Base-by-base conservation (phyloP, 2,888 invertebrate genomes). In the Drosophila paramelanica region DNA sequence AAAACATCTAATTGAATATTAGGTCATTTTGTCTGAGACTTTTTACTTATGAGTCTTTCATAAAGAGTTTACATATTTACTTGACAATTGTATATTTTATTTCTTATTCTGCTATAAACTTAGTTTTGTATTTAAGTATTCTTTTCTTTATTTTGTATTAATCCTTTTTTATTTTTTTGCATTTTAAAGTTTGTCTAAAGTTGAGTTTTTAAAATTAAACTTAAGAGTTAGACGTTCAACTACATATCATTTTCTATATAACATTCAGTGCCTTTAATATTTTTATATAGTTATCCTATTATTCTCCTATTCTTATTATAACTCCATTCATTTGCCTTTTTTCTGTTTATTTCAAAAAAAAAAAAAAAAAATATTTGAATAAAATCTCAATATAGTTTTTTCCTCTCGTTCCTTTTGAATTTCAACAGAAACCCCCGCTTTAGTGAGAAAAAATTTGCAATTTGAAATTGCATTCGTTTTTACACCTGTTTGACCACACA, bases 1-100 rank as follows among this genome's bases (percentile, higher is more conserved):
- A n/a, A 41, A 53, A 50, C 17, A 49, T 25, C 41, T 38, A 46
- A 11, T 57, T 76, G 14, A 52, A 57, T 60, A 52, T 68, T 58
- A 52, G 2, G 31, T 51, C 8, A 17, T 33, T 51, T 39, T 58
- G 52, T 71, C 61, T 57, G 50, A 55, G 60, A 74, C 73, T 42
- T 51, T 65, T 56, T 52, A 50, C 52, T 62, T 77, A 31, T 53
- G 73, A 75, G 74, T 75, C 67, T 67, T 77, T 77, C 36, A 47
- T 38, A 60, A 46, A 71, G 66, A 77, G 50, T 77, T 74, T 52
- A 11, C 56, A 55, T 23, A 66, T 8, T 31, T 49, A 50, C 17
- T 64, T 50, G 33, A 49, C 47, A 49, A 36, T 47, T 49, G 33
- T 36, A 36, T 33, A 11, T n/a, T 41, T 1, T 17, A 5, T n/a